These are phyloP conservation scores for Eublepharis macularius DNA, from an alignment of 2,113 vertebrate genomes.

Conservation along the genomic window DNA sequence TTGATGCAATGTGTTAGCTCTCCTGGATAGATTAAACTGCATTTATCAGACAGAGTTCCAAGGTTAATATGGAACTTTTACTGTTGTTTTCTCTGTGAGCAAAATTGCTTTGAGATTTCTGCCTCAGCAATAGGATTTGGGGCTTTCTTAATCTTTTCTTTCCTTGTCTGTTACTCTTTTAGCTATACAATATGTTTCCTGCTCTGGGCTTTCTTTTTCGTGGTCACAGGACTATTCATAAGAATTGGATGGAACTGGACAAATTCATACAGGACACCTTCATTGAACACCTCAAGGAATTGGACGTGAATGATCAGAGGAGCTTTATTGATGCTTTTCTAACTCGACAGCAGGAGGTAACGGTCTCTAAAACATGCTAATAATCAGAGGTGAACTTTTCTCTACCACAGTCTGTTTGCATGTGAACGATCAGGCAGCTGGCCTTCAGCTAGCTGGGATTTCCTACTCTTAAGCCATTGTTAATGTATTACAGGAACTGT, in stretches of 20 bases:
- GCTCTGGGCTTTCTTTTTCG: constrained; percentile 47
- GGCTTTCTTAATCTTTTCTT: not conserved
- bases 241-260: constrained; percentile 28
- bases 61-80: too few relatives aligned
- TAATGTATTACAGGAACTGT: too few relatives aligned
- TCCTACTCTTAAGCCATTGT: too few relatives aligned
- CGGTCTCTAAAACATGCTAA: not conserved
- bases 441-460: not conserved
- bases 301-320: constrained; percentile 66
- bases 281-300: constrained; percentile 21
- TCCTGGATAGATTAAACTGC: too few relatives aligned
- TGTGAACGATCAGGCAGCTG: not conserved
- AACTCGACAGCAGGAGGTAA: constrained; percentile 61
- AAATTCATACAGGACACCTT: constrained; percentile 55
- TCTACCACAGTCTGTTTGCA: not conserved
- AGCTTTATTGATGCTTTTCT: constrained; percentile 67
- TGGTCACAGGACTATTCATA: constrained; percentile 21
- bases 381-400: not conserved
- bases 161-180: not conserved
- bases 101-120: not conserved
- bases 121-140: not conserved
- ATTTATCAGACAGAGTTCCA: too few relatives aligned
- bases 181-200: constrained; percentile 69
- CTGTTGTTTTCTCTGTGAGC: too few relatives aligned
- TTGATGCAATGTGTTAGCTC: too few relatives aligned